phyloP scores from a whole-genome alignment of 1,140 invertebrate species.

The Anastrepha ludens region DNA sequence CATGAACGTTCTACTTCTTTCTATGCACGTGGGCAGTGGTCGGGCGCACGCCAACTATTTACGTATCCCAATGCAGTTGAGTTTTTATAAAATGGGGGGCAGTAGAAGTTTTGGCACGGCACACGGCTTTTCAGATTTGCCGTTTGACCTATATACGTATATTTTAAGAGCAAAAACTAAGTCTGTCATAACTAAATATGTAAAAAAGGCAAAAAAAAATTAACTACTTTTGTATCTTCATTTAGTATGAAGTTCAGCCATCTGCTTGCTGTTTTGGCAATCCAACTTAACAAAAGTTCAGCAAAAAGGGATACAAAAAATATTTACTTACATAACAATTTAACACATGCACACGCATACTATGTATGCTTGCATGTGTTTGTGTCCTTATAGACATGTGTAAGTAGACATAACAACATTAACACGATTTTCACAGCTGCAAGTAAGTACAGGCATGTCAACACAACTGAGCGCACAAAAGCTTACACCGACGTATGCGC shows the following conservation, averaged over 20 bases:
- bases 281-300: conserved; percentile 14
- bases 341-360: neutral
- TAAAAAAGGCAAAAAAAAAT: too few relatives aligned
- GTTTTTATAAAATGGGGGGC: too few relatives aligned
- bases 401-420: neutral
- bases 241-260: neutral
- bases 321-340: neutral
- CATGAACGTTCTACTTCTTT: too few relatives aligned
- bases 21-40: too few relatives aligned
- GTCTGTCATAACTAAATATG: too few relatives aligned
- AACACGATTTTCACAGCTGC: conserved; percentile 37
- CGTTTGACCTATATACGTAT: too few relatives aligned
- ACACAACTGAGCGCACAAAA: neutral
- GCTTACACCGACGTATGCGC: too few relatives aligned
- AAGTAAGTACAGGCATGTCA: neutral
- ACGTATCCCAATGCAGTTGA: too few relatives aligned
- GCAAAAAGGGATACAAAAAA: neutral
- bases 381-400: neutral
- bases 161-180: too few relatives aligned
- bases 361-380: neutral
- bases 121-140: too few relatives aligned
- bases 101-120: too few relatives aligned
- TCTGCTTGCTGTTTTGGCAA: neutral
- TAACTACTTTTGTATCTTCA: neutral
- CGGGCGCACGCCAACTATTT: too few relatives aligned